Base-by-base conservation (phyloP, 2,113 vertebrate species). In the Pseudopipra pipra region DNA sequence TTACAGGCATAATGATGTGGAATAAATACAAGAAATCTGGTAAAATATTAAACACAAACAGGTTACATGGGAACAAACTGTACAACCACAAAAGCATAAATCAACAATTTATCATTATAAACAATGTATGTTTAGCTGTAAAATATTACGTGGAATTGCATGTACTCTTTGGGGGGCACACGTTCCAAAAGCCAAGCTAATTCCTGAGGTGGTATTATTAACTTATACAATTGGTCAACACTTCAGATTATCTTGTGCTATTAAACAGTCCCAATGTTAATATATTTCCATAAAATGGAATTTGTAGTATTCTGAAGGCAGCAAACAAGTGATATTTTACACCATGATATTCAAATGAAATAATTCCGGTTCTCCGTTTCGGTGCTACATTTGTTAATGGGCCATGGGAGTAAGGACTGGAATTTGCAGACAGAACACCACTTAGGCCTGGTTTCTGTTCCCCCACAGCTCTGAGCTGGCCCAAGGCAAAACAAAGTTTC, bases 11-110 rank as follows among this genome's bases (percentile, higher is more conserved):
- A 97, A 98, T 92, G 98, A 98, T 97, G 98, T 98, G 98, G 98
- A 99, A 99, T 99, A 99, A 99, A 99, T 98, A 99, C 98, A 98
- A 97, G 96, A 97, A 96, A 97, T 91, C 91, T 96, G 97, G 97
- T 98, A 98, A 98, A 98, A 98, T 98, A 97, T 90, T 97, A 93
- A 98, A 98, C 98, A 98, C 97, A 97, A 96, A 97, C 89, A 95
- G 97, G 95, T 96, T 97, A 98, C 96, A 94, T 87, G 92, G 95
- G 96, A 97, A 97, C 95, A 96, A 97, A 98, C 91, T 85, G 97
- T 98, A 98, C 96, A 97, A 97, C 97, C 98, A 98, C 97, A 20
- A 70, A 95, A 93, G 96, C 84, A 19, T 89, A 96, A 97, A 96
- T 93, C 94, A 96, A 95, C 63, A 70, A 77, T 82, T 91, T 67